Percentiles rank a stretch among this genome's conserved stretches.
Evolutionary conservation across 2,113 vertebrate species (phyloP).

Genomic region (Jacana jacana): DNA sequence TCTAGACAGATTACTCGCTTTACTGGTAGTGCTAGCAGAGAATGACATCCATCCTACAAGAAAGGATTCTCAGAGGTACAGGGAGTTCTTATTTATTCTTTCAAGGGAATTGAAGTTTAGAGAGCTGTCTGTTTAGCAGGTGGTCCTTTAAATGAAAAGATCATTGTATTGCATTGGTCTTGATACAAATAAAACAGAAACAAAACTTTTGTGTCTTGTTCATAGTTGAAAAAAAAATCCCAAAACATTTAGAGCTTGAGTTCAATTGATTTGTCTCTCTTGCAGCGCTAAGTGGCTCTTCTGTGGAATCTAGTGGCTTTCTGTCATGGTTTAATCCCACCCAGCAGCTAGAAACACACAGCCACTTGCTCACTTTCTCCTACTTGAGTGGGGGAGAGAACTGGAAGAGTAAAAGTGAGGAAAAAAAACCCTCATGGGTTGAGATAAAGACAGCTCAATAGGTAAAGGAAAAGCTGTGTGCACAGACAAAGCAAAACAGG

Average conservation of each 20-base stretch:
- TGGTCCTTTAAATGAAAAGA: neutral
- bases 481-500: neutral
- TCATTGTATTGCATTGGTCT: neutral
- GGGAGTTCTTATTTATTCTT: neutral
- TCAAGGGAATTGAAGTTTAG: neutral
- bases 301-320: neutral
- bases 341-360: neutral
- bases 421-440: neutral
- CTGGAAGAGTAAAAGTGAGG: neutral
- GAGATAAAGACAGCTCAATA: neutral
- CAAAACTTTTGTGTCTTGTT: neutral
- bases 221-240: neutral
- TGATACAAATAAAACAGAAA: neutral
- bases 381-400: neutral
- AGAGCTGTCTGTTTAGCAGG: neutral
- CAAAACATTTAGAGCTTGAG: neutral
- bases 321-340: neutral
- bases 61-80: neutral
- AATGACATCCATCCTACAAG: neutral
- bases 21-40: neutral
- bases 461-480: neutral
- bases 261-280: neutral
- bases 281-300: neutral
- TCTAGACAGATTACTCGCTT: neutral
- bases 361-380: neutral